Evolutionary conservation across 2,113 vertebrate genomes (phyloP).

Genomic region (Callocephalon fimbriatum): DNA sequence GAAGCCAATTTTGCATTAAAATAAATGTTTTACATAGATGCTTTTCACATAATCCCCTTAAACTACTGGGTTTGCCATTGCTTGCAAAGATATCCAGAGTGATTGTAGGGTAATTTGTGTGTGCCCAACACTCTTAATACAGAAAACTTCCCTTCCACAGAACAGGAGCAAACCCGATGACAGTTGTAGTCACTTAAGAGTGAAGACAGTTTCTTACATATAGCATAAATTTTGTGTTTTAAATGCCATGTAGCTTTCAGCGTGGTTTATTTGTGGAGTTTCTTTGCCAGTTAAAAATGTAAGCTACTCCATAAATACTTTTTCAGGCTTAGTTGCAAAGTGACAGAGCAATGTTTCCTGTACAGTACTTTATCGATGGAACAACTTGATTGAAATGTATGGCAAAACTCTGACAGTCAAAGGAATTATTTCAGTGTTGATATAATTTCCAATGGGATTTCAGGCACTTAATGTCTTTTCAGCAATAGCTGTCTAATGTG

Average conservation of each 20-base stretch:
- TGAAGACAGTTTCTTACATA: background rate
- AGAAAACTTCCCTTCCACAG: background rate
- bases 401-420: background rate
- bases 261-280: background rate
- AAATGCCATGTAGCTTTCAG: background rate
- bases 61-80: background rate
- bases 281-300: slow-evolving; percentile 22
- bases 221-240: background rate
- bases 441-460: background rate
- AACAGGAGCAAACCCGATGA: background rate
- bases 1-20: background rate
- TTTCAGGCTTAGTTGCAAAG: slow-evolving; percentile 14
- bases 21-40: background rate
- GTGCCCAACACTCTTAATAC: background rate
- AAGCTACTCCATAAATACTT: slow-evolving; percentile 35
- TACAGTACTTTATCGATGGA: slow-evolving; percentile 14
- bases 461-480: background rate
- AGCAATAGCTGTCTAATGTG: background rate
- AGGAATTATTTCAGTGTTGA: background rate
- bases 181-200: background rate
- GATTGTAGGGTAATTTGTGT: background rate
- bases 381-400: background rate
- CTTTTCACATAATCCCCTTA: background rate
- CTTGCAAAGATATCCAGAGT: background rate
- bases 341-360: slow-evolving; percentile 9